These are phyloP conservation scores for Lerema accius DNA, from an alignment of 1,140 invertebrate genomes.

Conservation along the genomic window DNA sequence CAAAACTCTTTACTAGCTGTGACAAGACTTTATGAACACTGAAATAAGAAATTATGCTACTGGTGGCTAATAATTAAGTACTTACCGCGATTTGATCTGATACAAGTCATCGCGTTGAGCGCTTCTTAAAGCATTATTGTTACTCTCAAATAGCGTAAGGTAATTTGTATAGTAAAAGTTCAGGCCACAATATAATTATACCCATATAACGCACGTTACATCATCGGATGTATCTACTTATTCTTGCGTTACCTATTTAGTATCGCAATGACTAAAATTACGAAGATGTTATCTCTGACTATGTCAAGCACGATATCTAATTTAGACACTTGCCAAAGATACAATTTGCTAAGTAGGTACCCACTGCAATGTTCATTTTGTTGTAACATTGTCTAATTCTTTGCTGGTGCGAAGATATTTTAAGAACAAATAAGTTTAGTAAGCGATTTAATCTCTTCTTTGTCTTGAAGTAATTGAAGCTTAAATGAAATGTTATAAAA, in stretches of 20 bases:
- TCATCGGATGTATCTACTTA: neutral
- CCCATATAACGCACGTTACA: neutral
- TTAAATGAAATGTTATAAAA: neutral
- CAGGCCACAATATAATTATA: neutral
- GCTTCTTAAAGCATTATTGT: no score
- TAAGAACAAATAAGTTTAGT: no score
- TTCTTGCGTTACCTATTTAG: neutral
- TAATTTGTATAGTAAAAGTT: neutral
- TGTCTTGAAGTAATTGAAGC: neutral
- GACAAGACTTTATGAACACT: no score
- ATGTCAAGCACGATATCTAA: neutral
- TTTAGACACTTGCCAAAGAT: neutral
- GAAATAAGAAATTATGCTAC: no score
- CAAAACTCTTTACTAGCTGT: no score
- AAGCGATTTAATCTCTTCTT: neutral
- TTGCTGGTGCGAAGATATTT: no score
- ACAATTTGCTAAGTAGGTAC: neutral
- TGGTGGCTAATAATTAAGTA: no score
- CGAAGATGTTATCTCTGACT: neutral
- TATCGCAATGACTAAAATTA: neutral
- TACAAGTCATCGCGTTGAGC: neutral
- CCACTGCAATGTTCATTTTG: neutral
- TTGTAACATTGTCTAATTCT: neutral
- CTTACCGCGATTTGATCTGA: no score
- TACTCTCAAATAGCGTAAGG: neutral